Evolutionary conservation across 2,888 invertebrate species (phyloP).

Genomic region (Tortricodes alternella): DNA sequence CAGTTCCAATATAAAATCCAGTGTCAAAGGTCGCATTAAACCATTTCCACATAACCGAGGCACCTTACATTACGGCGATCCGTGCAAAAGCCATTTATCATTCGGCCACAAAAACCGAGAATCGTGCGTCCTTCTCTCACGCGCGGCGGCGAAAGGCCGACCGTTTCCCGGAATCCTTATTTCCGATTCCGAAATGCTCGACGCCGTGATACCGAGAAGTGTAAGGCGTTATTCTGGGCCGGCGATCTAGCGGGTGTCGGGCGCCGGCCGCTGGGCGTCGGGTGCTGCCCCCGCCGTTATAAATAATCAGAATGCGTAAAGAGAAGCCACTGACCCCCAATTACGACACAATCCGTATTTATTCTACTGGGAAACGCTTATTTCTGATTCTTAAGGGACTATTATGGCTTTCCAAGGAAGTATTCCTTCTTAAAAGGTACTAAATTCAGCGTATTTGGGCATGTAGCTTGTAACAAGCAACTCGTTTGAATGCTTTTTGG

Average conservation of each 20-base stretch:
- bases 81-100: slow-evolving; percentile 30
- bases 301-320: slow-evolving; percentile 72
- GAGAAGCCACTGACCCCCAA: slow-evolving; percentile 69
- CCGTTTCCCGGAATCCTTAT: slow-evolving; percentile 75
- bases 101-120: slow-evolving; percentile 25
- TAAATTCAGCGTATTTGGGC: neutral
- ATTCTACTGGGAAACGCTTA: slow-evolving; percentile 44
- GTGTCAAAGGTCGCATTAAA: slow-evolving; percentile 29
- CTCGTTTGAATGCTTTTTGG: too few species aligned
- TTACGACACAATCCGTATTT: slow-evolving; percentile 49
- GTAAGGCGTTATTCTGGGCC: slow-evolving; percentile 53
- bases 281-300: slow-evolving; percentile 68
- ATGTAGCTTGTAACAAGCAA: too few species aligned
- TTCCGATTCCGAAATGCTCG: slow-evolving; percentile 80
- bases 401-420: slow-evolving; percentile 25
- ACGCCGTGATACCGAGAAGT: slow-evolving; percentile 73
- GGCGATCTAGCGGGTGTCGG: neutral
- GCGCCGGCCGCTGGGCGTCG: slow-evolving; percentile 26
- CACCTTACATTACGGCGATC: slow-evolving; percentile 28
- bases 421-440: neutral
- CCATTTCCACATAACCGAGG: slow-evolving; percentile 20
- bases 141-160: slow-evolving; percentile 57
- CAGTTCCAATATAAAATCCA: slow-evolving; percentile 14
- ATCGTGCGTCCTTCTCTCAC: slow-evolving; percentile 50
- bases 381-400: slow-evolving; percentile 31